These are phyloP conservation scores for Ectemnius lituratus DNA, from an alignment of 2,888 invertebrate species.

Conservation along the genomic window DNA sequence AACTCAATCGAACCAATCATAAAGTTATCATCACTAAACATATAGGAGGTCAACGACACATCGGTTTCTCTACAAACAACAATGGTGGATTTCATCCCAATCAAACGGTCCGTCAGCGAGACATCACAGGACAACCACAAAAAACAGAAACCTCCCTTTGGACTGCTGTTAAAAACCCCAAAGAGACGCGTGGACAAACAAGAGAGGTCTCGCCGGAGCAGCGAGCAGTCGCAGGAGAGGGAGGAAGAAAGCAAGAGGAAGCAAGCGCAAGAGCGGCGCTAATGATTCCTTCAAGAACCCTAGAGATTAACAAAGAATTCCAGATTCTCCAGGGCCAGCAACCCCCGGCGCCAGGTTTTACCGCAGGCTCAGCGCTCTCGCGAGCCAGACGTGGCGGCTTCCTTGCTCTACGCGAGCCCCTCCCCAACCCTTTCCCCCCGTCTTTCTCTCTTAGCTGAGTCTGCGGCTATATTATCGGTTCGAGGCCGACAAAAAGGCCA, in stretches of 20 bases:
- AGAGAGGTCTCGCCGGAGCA: not conserved
- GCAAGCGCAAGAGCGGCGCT: slow-evolving; percentile 15
- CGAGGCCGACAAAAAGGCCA: slow-evolving; percentile 30
- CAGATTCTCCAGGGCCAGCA: slow-evolving; percentile 19
- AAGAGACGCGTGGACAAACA: not conserved
- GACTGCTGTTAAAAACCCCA: not conserved
- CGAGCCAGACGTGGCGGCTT: not conserved
- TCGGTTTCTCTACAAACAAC: too few species aligned
- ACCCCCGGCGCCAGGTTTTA: slow-evolving; percentile 19
- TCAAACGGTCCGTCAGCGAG: too few species aligned
- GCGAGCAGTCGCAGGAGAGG: not conserved
- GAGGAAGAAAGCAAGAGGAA: not conserved
- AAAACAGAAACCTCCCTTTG: too few species aligned
- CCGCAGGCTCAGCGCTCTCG: not conserved
- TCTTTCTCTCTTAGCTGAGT: slow-evolving; percentile 5
- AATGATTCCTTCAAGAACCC: slow-evolving; percentile 40
- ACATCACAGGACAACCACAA: too few species aligned
- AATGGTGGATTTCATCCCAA: too few species aligned
- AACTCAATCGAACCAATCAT: too few species aligned
- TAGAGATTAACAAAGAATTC: slow-evolving; percentile 30
- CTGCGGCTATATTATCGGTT: slow-evolving; percentile 42
- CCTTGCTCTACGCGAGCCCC: too few species aligned
- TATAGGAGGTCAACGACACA: too few species aligned
- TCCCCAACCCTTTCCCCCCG: slow-evolving; percentile 3
- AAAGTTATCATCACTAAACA: too few species aligned